A percentile compares a stretch with the other conserved stretches of the same genome.
Conservation (phyloP, 2,113 vertebrate species). For the Caretta caretta region DNA sequence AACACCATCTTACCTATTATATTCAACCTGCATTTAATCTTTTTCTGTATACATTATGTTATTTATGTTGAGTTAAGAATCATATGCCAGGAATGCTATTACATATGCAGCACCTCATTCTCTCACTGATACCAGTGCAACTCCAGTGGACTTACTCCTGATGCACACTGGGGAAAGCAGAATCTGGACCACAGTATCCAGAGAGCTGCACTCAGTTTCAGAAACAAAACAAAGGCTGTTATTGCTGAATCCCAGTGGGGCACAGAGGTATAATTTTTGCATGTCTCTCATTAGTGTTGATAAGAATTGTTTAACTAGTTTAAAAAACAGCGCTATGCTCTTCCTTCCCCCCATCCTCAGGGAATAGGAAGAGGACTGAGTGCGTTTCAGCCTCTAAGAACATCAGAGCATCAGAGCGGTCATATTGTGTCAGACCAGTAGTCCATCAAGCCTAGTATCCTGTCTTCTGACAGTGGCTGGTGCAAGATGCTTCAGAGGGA, state of each 20-base stretch:
- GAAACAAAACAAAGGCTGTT: not conserved
- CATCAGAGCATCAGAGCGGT: not conserved
- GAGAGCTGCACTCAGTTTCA: not conserved
- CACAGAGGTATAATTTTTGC: constrained; percentile 7
- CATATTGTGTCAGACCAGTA: not conserved
- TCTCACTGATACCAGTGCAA: not conserved
- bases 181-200: not conserved
- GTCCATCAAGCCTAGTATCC: not conserved
- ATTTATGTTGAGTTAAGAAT: not conserved
- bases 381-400: not conserved
- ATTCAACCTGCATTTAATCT: not conserved
- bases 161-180: not conserved
- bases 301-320: constrained; percentile 5
- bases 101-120: not conserved
- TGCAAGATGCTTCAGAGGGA: not conserved
- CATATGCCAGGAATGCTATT: not conserved
- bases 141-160: not conserved
- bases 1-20: not conserved
- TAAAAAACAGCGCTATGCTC: constrained; percentile 4
- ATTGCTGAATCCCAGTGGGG: not conserved
- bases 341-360: constrained; percentile 20
- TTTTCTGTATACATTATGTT: not conserved
- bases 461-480: not conserved
- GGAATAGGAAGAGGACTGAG: not conserved
- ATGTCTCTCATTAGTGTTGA: constrained; percentile 29